Evolutionary conservation across 1,140 invertebrate genomes (phyloP).

Genomic region (Heterodera schachtii): DNA sequence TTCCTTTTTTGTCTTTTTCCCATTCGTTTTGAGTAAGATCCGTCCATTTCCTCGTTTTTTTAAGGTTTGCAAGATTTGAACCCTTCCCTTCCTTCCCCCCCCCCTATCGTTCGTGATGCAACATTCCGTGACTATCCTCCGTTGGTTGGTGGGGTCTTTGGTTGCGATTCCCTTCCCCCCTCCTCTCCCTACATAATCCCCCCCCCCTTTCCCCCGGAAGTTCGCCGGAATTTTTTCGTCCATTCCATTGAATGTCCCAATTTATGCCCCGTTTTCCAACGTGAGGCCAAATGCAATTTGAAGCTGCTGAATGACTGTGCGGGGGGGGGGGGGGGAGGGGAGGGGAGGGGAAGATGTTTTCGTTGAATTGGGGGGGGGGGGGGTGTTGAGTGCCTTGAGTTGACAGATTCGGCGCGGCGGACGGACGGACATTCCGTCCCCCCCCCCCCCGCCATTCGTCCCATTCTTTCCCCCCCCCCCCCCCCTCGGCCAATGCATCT

Average conservation of each 20-base stretch:
- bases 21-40: background rate
- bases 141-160: background rate
- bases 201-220: too few relatives aligned
- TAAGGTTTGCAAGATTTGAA: too few relatives aligned
- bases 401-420: background rate
- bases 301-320: background rate
- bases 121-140: background rate
- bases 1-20: background rate
- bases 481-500: background rate
- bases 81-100: too few relatives aligned
- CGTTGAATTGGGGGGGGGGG: background rate
- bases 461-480: background rate
- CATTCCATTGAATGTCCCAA: background rate
- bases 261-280: background rate
- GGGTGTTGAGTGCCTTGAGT: constrained; percentile 4
- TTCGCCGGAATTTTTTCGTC: background rate
- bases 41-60: too few relatives aligned
- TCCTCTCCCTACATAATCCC: too few relatives aligned
- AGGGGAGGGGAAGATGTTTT: background rate
- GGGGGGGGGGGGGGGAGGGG: too few relatives aligned
- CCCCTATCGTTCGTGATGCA: background rate
- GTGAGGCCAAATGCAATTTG: constrained; percentile 1
- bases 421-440: background rate
- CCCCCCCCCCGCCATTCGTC: too few relatives aligned
- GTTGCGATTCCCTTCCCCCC: background rate